Conservation (phyloP, 2,113 vertebrate species). For the Polypterus senegalus region DNA sequence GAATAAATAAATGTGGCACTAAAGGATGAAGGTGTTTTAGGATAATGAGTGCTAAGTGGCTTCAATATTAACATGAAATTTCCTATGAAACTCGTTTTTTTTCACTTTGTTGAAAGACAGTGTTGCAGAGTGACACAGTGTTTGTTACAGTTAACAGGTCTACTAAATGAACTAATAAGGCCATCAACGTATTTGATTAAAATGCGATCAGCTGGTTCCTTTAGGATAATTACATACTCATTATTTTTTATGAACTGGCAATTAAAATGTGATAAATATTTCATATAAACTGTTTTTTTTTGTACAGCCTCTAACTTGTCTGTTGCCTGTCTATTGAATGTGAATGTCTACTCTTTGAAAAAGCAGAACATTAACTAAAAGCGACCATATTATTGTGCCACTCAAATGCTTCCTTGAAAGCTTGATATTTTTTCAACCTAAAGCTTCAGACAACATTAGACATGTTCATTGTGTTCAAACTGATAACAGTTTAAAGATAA, state of each 20-base stretch:
- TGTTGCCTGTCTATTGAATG: constrained; percentile 15
- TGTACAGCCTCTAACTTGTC: constrained; percentile 14
- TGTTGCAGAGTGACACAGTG: constrained; percentile 28
- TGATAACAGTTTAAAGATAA: no score
- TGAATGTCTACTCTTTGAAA: background rate
- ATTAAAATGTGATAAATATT: constrained; percentile 32
- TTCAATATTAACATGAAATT: no score
- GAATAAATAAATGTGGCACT: no score
- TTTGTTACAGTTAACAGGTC: constrained; percentile 25
- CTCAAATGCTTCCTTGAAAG: background rate
- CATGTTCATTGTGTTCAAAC: constrained; percentile 12
- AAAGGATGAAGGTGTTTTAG: no score
- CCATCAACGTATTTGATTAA: constrained; percentile 23
- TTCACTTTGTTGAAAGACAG: no score
- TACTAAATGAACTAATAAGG: background rate
- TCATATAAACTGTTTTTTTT: constrained; percentile 15
- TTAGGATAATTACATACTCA: constrained; percentile 24
- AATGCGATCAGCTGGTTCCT: constrained; percentile 9
- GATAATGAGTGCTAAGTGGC: no score
- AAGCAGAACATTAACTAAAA: background rate
- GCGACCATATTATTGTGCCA: background rate
- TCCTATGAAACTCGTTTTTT: no score
- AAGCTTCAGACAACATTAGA: constrained; percentile 10
- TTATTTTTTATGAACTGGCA: constrained; percentile 24
- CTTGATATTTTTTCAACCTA: constrained; percentile 3